Percentiles rank a stretch among this genome's conserved stretches.
Evolutionary conservation across 2,113 vertebrate species (phyloP).

Genomic region (Nerophis lumbriciformis): DNA sequence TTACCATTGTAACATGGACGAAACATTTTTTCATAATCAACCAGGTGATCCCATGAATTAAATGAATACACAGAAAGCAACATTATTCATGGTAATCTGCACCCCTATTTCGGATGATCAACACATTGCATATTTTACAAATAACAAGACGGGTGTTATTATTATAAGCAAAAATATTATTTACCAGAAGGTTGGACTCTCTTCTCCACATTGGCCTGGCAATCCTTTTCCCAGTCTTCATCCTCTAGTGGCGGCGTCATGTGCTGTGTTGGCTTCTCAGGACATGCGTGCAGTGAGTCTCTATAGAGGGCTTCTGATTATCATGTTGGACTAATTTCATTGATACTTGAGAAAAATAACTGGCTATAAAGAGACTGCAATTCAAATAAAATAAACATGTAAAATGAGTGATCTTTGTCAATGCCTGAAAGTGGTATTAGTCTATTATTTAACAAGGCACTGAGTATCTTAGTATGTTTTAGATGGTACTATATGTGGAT

Average conservation of each 20-base stretch:
- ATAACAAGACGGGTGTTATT: too few species aligned
- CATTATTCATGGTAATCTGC: background rate
- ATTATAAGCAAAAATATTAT: background rate
- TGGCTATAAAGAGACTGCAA: background rate
- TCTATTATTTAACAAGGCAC: too few species aligned
- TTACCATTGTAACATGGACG: too few species aligned
- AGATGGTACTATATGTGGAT: too few species aligned
- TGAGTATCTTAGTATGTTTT: too few species aligned
- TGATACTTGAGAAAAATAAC: background rate
- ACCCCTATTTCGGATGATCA: background rate
- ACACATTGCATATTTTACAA: background rate
- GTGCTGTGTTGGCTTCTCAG: too few species aligned
- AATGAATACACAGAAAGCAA: background rate
- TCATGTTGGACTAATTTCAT: background rate
- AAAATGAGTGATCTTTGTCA: background rate
- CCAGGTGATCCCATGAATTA: too few species aligned
- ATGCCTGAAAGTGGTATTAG: too few species aligned
- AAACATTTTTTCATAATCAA: too few species aligned
- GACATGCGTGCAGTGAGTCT: background rate
- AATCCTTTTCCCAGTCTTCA: slow-evolving; percentile 71
- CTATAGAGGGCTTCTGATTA: slow-evolving; percentile 21
- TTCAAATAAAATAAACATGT: background rate
- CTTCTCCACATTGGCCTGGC: slow-evolving; percentile 34
- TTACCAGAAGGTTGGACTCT: slow-evolving; percentile 51
- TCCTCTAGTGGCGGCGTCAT: background rate